Base-by-base conservation (phyloP, 2,888 invertebrate species). In the Parochlus steinenii region DNA sequence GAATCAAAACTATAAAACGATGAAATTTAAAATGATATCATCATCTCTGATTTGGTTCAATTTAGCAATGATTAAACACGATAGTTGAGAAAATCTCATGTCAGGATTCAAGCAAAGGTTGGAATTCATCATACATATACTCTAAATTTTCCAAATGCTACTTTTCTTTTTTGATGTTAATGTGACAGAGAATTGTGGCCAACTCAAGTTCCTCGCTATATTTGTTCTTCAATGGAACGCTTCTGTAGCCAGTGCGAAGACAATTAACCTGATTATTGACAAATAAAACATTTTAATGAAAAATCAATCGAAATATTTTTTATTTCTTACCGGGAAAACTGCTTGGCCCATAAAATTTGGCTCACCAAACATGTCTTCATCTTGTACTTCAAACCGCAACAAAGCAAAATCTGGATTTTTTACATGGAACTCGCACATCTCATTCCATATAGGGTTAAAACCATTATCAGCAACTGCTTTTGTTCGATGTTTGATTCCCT, bases 281-380 rank as follows among this genome's bases (percentile, higher is more conserved):
- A 17, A 19, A 26, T 37, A 32, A 22, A 37, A 22, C n/a, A 18
- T n/a, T 10, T 29, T 16, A 19, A 39, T 18, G 32, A 33, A 22
- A 23, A 16, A 38, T 15, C 8, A 31, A 23, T 18, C n/a, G 32
- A 23, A 28, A 32, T 25, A 11, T 18, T 17, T 3, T 18, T 20
- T 30, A 33, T 12, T 6, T 53, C 62, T 59, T 46, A 92, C 67
- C 0, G 95, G 90, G 62, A 77, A 92, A 8, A 87, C 86, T 25
- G 89, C 87, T 62, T 98, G 97, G 1, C 95, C 95, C 41, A 95
- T 80, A 56, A 95, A 92, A 63, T 92, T 92, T 8, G 78, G 82
- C 49, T 95, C 95, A 0, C 92, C 92, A 60, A 98, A 97, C 65
- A 92, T 85, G 53, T 98, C 97, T 56, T 92, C 93, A 56, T 92